phyloP scores from a whole-genome alignment of 2,888 invertebrate species.

The Meganola albula region DNA sequence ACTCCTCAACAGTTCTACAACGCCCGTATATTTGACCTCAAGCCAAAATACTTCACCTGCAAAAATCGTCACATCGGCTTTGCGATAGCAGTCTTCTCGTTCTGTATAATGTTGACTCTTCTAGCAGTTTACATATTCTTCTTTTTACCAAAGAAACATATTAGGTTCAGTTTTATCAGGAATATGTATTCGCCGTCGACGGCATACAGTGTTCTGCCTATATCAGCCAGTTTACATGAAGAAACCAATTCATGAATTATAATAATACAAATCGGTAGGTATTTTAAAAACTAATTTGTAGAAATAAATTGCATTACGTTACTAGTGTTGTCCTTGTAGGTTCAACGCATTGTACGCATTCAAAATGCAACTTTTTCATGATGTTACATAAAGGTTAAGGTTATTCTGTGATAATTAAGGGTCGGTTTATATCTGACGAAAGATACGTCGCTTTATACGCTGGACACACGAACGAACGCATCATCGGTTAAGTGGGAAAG shows the following conservation, averaged over 20 bases:
- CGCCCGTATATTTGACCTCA: constrained; percentile 62
- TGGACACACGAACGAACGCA: too few relatives aligned
- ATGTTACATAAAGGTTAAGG: too few relatives aligned
- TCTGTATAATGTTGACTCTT: constrained; percentile 38
- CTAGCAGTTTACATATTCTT: constrained; percentile 58
- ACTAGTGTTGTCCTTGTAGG: too few relatives aligned
- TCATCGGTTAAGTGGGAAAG: too few relatives aligned
- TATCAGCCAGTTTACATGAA: constrained; percentile 20
- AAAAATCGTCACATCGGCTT: constrained; percentile 33
- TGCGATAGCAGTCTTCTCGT: constrained; percentile 35
- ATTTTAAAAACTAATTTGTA: too few relatives aligned
- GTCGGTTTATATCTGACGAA: too few relatives aligned
- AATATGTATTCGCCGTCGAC: constrained; percentile 36
- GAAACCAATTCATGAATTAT: too few relatives aligned
- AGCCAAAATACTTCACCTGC: constrained; percentile 62
- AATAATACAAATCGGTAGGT: too few relatives aligned
- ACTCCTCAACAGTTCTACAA: constrained; percentile 55
- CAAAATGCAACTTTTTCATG: too few relatives aligned
- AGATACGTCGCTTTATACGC: too few relatives aligned
- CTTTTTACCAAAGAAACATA: constrained; percentile 41
- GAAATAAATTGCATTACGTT: background rate
- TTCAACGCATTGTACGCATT: too few relatives aligned
- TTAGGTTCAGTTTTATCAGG: constrained; percentile 32
- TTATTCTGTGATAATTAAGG: too few relatives aligned
- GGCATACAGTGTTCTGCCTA: constrained; percentile 48